Base-by-base conservation (phyloP, 2,888 invertebrate genomes). In the Lydus trimaculatus region DNA sequence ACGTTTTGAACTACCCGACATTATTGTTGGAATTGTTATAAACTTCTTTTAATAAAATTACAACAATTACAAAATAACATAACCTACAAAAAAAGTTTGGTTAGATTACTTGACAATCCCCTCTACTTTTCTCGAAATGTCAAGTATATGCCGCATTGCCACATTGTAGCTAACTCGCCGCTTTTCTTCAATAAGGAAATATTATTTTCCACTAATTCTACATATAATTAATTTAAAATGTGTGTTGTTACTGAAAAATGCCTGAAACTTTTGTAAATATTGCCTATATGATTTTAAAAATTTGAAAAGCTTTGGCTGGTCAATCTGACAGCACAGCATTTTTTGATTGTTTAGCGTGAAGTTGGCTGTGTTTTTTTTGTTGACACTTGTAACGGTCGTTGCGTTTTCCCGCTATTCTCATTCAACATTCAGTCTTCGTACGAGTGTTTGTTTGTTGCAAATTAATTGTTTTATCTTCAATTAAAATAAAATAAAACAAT, bases 1-100 rank as follows among this genome's bases (percentile, higher is more conserved):
- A 72, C 94, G 88, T 82, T 95, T 95, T 31, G 92, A 90, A 82
- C 92, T 52, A 6, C 52, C 52, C 13, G 52, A 52, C 52, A 52
- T 52, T 52, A 25, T 52, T 52, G 28, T 28, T 28, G 28, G n/a
- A n/a, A n/a, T n/a, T n/a, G n/a, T n/a, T n/a, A n/a, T n/a, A n/a
- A n/a, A n/a, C n/a, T n/a, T n/a, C n/a, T n/a, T n/a, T n/a, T n/a
- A n/a, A n/a, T n/a, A n/a, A n/a, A n/a, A n/a, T n/a, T n/a, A n/a
- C n/a, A n/a, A 39, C 15, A 15, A 15, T 5, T 5, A 39, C 15
- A 39, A 39, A 48, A 17, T 7, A 48, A 48, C 9, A 48, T 52
- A 52, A 52, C 52, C 52, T 52, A 52, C 23, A 23, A 52, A 23
- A 36, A 23, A 52, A 52, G 52, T 52, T 8, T 6, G 52, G 52